These are phyloP conservation scores for Nysson spinosus DNA, from an alignment of 2,888 invertebrate species.

Conservation along the genomic window DNA sequence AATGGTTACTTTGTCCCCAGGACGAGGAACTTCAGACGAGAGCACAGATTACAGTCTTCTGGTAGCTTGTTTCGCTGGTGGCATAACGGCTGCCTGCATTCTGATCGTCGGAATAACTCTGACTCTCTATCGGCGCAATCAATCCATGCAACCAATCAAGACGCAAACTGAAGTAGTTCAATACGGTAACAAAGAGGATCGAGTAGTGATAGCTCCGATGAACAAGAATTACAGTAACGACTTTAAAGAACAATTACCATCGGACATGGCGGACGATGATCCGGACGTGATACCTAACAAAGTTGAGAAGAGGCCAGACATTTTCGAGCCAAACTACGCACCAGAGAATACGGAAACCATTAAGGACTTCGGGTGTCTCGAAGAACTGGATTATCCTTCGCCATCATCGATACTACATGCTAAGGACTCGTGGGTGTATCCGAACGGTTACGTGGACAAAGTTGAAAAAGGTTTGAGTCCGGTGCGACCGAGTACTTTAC, in stretches of 20 bases:
- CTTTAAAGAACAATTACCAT: conserved; percentile 32
- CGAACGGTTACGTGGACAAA: conserved; percentile 66
- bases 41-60: conserved; percentile 69
- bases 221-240: conserved; percentile 24
- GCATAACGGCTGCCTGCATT: conserved; percentile 71
- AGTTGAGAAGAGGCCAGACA: conserved; percentile 64
- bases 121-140: conserved; percentile 69
- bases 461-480: conserved; percentile 62
- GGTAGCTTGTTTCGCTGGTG: conserved; percentile 73
- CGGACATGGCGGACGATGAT: conserved; percentile 62
- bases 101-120: conserved; percentile 70
- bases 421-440: conserved; percentile 69
- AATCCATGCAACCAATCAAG: conserved; percentile 62
- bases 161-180: conserved; percentile 39
- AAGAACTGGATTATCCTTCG: conserved; percentile 64
- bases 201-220: conserved; percentile 16
- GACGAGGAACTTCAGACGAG: conserved; percentile 67
- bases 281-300: conserved; percentile 72
- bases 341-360: conserved; percentile 55
- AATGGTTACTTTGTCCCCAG: conserved; percentile 54
- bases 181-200: conserved; percentile 46
- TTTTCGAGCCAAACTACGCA: conserved; percentile 66
- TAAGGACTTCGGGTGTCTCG: conserved; percentile 57
- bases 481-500: conserved; percentile 69
- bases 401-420: conserved; percentile 60